Evolutionary conservation across 1,140 invertebrate species (phyloP), one percentile per base, ranked within the genome.

Genomic region (Formica selysi): DNA sequence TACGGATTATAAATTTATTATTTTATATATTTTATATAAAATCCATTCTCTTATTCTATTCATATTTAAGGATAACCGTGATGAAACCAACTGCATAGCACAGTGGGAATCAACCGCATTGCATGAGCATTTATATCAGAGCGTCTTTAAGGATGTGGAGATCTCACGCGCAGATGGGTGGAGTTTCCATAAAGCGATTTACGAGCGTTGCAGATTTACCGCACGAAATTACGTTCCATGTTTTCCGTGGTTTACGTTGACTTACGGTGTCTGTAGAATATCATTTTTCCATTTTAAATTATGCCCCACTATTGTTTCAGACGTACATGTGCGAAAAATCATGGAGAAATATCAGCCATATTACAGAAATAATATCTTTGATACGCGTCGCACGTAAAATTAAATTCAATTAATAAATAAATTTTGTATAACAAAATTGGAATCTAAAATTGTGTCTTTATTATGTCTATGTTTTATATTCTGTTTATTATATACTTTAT

Each of bases 161-260:
- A 83, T 74, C 71, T 83, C 68, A 29, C 29, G 79, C 29, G 54
- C 68, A 51, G 54, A 61, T 64, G 65, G 57, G 54, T 26, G 57
- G 81, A 64, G 19, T 57, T 76, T 78, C 88, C 89, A 90, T 89
- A 89, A 90, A 86, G 86, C 89, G 86, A 90, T 90, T 90, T 90
- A 90, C 89, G 89, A 90, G 68, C 88, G 81, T 85, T 86, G 89
- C 89, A 90, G 89, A 90, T 90, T 90, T 90, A 90, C 86, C 86
- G 71, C 62, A 68, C 29, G 86, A 90, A 90, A 90, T 90, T 90
- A 85, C 88, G 89, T 41, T 64, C 22, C 65, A 61, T 81, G 81
- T 85, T 90, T 65, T 84, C 81, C 71, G 67, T 64, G 76, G 86
- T 87, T 81, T 87, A 85, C 76, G 76, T 84, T 83, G 89, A 90